phyloP scores from a whole-genome alignment of 2,113 vertebrate genomes.

The Columbina picui region DNA sequence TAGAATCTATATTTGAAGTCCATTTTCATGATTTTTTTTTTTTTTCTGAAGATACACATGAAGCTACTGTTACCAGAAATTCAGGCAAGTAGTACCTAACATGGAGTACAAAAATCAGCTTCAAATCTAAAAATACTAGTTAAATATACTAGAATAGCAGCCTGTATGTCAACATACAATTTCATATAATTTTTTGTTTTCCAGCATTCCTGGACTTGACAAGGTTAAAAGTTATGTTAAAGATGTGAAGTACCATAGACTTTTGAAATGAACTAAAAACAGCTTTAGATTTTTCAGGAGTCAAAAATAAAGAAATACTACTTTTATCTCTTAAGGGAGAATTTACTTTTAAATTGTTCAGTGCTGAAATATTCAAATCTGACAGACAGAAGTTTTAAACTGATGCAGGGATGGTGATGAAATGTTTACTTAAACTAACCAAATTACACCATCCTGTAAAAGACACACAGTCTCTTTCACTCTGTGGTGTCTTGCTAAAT shows the following conservation, averaged over 20 bases:
- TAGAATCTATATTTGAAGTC: neutral
- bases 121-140: neutral
- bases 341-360: neutral
- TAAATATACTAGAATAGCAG: neutral
- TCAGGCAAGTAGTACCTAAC: neutral
- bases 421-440: neutral
- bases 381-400: neutral
- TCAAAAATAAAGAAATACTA: neutral
- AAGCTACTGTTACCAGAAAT: neutral
- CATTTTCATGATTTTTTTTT: neutral
- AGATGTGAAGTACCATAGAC: neutral
- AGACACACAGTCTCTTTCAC: neutral
- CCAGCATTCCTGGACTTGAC: neutral
- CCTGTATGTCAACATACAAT: neutral
- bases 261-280: neutral
- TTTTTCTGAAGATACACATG: neutral
- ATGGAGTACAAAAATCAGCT: neutral
- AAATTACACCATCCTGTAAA: neutral
- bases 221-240: neutral
- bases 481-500: neutral
- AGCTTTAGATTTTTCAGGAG: neutral
- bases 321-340: neutral
- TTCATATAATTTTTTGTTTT: neutral
- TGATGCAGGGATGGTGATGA: neutral
- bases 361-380: neutral